These are phyloP conservation scores for Reticulitermes speratus DNA, from an alignment of 1,140 invertebrate species.

Conservation along the genomic window DNA sequence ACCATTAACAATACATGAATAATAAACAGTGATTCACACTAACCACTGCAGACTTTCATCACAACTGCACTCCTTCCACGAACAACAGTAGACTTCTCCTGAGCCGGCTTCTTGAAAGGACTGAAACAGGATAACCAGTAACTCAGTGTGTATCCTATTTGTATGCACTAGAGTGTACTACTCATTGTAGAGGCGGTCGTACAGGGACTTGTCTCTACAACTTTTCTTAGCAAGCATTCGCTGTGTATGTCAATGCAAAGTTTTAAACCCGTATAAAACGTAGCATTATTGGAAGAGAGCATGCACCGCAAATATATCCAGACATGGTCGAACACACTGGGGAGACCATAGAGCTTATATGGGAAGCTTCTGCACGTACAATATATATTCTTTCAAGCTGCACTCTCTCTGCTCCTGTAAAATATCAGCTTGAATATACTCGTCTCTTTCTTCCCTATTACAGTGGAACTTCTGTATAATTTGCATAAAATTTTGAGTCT, in stretches of 20 bases:
- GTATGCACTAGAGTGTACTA: background rate
- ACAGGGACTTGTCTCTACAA: background rate
- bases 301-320: background rate
- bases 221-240: background rate
- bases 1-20: no score
- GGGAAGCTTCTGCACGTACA: background rate
- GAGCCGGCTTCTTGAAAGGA: no score
- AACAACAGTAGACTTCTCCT: no score
- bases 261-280: slow-evolving; percentile 14
- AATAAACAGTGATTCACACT: no score
- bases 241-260: background rate
- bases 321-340: background rate
- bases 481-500: background rate
- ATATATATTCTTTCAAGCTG: background rate
- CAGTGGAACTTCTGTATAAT: background rate
- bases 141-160: background rate
- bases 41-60: no score
- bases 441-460: background rate
- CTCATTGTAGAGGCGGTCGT: background rate
- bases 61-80: no score
- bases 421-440: background rate
- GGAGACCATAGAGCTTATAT: background rate
- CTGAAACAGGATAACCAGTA: no score
- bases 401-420: background rate
- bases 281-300: background rate